Evolutionary conservation across 2,888 invertebrate species (phyloP).

Genomic region (Aphodius sticticus): DNA sequence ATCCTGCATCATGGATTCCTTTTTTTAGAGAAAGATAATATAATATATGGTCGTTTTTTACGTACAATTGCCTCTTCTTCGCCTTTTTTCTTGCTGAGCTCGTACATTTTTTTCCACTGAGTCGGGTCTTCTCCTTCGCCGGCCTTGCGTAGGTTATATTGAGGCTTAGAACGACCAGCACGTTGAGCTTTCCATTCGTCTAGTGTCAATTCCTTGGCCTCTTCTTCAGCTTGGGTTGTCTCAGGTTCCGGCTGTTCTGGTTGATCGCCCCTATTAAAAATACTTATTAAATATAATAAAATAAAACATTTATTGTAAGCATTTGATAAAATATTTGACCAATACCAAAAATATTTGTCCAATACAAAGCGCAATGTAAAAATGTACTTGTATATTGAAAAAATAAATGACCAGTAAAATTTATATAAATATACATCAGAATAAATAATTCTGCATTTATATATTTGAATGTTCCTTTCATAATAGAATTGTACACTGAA

Average conservation of each 20-base stretch:
- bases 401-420: no score
- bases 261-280: constrained; percentile 47
- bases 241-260: constrained; percentile 52
- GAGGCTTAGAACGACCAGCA: constrained; percentile 81
- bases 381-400: no score
- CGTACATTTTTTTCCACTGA: constrained; percentile 93
- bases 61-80: constrained; percentile 51
- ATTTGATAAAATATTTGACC: no score
- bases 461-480: no score
- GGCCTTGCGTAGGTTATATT: constrained; percentile 91
- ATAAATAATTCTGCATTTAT: no score
- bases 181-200: constrained; percentile 95
- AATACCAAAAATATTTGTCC: no score
- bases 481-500: no score
- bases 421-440: no score
- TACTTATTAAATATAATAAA: no score
- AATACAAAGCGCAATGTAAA: no score
- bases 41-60: neutral
- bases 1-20: constrained; percentile 46
- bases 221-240: constrained; percentile 69
- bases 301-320: no score
- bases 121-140: constrained; percentile 92
- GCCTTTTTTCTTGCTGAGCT: constrained; percentile 78
- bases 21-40: neutral
- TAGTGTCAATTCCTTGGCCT: constrained; percentile 86